These are phyloP conservation scores for Sciurus niger DNA, from an alignment of 2,113 vertebrate species.

Conservation along the genomic window DNA sequence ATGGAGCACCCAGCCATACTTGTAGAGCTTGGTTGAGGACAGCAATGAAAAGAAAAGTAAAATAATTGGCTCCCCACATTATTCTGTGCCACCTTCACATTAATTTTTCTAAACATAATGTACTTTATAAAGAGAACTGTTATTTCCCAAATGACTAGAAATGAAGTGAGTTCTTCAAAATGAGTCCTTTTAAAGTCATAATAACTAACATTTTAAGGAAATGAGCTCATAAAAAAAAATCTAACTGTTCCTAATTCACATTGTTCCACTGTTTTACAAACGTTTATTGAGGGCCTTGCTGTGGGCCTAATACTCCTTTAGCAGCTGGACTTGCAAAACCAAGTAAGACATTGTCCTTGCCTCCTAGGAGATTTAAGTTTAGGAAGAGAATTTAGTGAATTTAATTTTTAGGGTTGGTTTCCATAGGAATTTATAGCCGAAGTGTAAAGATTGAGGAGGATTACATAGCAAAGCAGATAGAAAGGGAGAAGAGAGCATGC, in stretches of 20 bases:
- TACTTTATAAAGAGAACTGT: slow-evolving; percentile 35
- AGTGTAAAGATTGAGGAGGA: background rate
- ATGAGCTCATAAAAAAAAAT: background rate
- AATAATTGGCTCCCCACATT: background rate
- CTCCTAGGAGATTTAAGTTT: background rate
- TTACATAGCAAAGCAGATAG: background rate
- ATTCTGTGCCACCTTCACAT: background rate
- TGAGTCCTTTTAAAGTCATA: slow-evolving; percentile 36
- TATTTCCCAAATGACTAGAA: slow-evolving; percentile 53
- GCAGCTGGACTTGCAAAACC: background rate
- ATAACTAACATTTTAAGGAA: slow-evolving; percentile 48
- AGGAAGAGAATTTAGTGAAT: slow-evolving; percentile 9
- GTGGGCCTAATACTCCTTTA: background rate
- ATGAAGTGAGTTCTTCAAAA: slow-evolving; percentile 49
- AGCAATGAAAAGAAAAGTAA: background rate
- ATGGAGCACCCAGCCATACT: background rate
- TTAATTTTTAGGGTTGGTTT: background rate
- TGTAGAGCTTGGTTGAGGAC: background rate
- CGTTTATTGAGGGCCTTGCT: background rate
- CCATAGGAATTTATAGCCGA: background rate
- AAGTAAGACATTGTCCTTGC: background rate
- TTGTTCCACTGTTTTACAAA: background rate
- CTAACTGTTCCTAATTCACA: background rate
- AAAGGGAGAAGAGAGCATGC: background rate
- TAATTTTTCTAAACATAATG: slow-evolving; percentile 35